These are phyloP conservation scores for Pungitius pungitius DNA, from an alignment of 2,113 vertebrate species.

Conservation along the genomic window DNA sequence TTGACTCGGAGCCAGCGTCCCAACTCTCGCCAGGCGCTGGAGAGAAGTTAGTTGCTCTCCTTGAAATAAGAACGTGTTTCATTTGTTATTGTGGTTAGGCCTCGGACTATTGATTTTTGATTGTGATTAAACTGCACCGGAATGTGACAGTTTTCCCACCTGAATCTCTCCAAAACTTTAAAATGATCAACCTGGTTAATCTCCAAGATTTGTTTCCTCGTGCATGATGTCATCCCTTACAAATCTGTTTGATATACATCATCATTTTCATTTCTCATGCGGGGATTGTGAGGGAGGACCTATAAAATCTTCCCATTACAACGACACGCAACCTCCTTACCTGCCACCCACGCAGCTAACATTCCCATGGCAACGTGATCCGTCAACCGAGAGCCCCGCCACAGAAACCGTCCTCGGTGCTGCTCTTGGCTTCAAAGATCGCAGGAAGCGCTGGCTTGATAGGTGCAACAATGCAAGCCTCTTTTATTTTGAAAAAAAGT, in stretches of 20 bases:
- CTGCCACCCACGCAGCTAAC: slow-evolving; percentile 65
- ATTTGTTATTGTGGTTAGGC: slow-evolving; percentile 41
- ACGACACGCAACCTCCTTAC: slow-evolving; percentile 37
- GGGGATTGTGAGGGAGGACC: slow-evolving; percentile 3
- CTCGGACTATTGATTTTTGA: slow-evolving; percentile 50
- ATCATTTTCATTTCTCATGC: background rate
- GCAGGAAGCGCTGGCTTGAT: slow-evolving; percentile 40
- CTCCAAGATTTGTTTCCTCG: slow-evolving; percentile 8
- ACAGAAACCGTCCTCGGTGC: slow-evolving; percentile 31
- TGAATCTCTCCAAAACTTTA: background rate
- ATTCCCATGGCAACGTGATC: slow-evolving; percentile 77
- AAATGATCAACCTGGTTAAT: slow-evolving; percentile 12
- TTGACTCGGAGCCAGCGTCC: slow-evolving; percentile 62
- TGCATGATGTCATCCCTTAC: slow-evolving; percentile 16
- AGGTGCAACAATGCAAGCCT: background rate
- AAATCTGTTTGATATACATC: slow-evolving; percentile 18
- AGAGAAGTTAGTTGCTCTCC: slow-evolving; percentile 49
- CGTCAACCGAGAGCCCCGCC: slow-evolving; percentile 62
- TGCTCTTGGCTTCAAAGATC: slow-evolving; percentile 27
- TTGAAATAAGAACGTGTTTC: slow-evolving; percentile 50
- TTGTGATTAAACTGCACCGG: slow-evolving; percentile 26
- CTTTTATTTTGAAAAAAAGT: background rate
- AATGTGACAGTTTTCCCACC: background rate
- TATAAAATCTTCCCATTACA: slow-evolving; percentile 38
- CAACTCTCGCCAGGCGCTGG: slow-evolving; percentile 39